Conservation (phyloP, 2,888 invertebrate species). For the Molorchus minor region DNA sequence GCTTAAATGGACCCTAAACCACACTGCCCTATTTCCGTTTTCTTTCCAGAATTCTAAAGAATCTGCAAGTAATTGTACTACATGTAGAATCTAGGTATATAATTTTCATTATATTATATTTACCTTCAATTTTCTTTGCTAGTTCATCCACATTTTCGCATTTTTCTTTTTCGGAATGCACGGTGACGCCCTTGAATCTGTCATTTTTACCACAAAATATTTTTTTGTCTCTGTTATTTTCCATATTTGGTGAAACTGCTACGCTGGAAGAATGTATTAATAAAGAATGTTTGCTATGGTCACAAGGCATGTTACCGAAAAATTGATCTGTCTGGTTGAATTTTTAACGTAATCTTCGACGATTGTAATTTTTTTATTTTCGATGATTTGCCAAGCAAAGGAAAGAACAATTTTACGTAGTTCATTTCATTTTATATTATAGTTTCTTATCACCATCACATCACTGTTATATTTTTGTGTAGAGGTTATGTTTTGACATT, state of each 20-base stretch:
- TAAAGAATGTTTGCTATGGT: not conserved
- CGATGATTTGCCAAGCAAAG: constrained; percentile 3
- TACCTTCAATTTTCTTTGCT: constrained; percentile 69
- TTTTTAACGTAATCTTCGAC: too few relatives aligned
- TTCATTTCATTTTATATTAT: too few relatives aligned
- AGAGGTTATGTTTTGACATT: too few relatives aligned
- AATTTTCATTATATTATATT: constrained; percentile 10
- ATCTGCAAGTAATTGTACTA: constrained; percentile 66
- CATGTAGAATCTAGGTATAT: not conserved
- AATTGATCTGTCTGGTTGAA: too few relatives aligned
- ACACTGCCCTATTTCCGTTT: constrained; percentile 75
- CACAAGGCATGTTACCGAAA: too few relatives aligned
- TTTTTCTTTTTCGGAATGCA: constrained; percentile 70
- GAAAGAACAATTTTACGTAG: too few relatives aligned
- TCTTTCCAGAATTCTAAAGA: constrained; percentile 75
- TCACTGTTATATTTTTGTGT: not conserved
- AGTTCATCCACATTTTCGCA: constrained; percentile 66
- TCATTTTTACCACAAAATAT: constrained; percentile 68
- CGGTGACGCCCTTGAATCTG: constrained; percentile 78
- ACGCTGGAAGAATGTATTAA: not conserved
- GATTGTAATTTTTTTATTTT: too few relatives aligned
- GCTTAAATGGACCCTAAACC: constrained; percentile 80
- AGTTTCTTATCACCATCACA: constrained; percentile 1
- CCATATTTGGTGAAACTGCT: not conserved
- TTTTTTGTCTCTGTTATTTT: not conserved